Evolutionary conservation across 92 coral and sea anemone genomes (phyloP).

Genomic region (Desmophyllum pertusum): DNA sequence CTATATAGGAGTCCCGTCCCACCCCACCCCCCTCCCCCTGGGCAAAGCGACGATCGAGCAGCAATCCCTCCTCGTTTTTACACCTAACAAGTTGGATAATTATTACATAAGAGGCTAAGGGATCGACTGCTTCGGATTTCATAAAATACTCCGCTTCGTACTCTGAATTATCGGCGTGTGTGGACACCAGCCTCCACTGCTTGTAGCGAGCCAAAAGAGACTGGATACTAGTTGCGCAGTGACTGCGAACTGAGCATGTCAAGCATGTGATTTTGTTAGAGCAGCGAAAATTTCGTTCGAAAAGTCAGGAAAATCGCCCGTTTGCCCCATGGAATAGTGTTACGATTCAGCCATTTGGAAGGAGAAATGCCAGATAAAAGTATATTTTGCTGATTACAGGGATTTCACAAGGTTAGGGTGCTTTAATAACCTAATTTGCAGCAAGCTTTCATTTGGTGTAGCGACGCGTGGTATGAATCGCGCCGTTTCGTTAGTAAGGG

Average conservation of each 20-base stretch:
- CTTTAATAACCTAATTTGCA: neutral
- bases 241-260: conserved; percentile 51
- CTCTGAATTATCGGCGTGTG: too few species aligned
- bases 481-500: conserved; percentile 13
- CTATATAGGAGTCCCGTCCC: too few species aligned
- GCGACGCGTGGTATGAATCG: conserved; percentile 27
- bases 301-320: conserved; percentile 21
- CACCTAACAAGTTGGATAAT: too few species aligned
- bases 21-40: too few species aligned
- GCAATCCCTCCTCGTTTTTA: too few species aligned
- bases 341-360: conserved; percentile 16
- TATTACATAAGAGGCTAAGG: too few species aligned
- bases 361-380: conserved; percentile 21
- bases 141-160: neutral
- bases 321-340: conserved; percentile 28
- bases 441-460: conserved; percentile 1
- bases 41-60: too few species aligned
- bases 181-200: too few species aligned
- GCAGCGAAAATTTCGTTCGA: conserved; percentile 19
- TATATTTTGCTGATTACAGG: conserved; percentile 22
- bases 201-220: neutral
- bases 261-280: conserved; percentile 50
- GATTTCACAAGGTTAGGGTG: conserved; percentile 35
- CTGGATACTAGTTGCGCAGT: conserved; percentile 14
- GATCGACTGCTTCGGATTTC: too few species aligned